Percentiles rank a stretch among this genome's conserved stretches.
phyloP scores from a whole-genome alignment of 2,888 invertebrate genomes.

The Carterocephalus palaemon region DNA sequence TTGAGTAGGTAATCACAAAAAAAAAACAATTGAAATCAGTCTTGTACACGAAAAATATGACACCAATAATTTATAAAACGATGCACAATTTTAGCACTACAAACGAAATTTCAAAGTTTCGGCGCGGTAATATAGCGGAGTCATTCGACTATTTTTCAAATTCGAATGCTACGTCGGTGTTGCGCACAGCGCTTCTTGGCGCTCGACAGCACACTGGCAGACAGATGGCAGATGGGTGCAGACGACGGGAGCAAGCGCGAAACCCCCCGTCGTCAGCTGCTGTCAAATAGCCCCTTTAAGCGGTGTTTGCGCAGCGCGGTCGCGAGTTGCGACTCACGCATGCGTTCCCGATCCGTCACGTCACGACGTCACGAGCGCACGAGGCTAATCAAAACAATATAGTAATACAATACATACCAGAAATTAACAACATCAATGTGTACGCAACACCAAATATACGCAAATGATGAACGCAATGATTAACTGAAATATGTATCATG shows the following conservation, averaged over 20 bases:
- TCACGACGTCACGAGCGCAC: too few species aligned
- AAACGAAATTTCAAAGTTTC: constrained; percentile 36
- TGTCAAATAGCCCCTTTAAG: constrained; percentile 3
- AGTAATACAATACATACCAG: too few species aligned
- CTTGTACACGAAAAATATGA: constrained; percentile 26
- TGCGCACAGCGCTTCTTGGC: constrained; percentile 54
- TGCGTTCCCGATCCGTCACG: constrained; percentile 36
- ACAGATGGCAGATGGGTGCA: constrained; percentile 14
- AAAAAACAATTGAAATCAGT: constrained; percentile 15
- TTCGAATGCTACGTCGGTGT: constrained; percentile 37
- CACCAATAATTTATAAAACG: constrained; percentile 33
- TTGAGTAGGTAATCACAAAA: constrained; percentile 27
- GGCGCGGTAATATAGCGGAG: constrained; percentile 43
- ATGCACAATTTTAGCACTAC: constrained; percentile 48
- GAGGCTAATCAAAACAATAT: too few species aligned
- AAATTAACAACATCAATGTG: too few species aligned
- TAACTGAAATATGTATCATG: too few species aligned
- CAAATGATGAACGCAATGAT: too few species aligned
- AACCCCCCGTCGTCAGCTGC: constrained; percentile 8
- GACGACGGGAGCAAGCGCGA: constrained; percentile 26
- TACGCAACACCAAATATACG: too few species aligned
- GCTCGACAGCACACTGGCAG: constrained; percentile 59
- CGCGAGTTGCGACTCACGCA: constrained; percentile 32
- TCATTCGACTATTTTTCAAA: constrained; percentile 45
- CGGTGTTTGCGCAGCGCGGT: too few species aligned